Conservation (phyloP, 1,140 invertebrate genomes). For the Tetramorium alpestre region DNA sequence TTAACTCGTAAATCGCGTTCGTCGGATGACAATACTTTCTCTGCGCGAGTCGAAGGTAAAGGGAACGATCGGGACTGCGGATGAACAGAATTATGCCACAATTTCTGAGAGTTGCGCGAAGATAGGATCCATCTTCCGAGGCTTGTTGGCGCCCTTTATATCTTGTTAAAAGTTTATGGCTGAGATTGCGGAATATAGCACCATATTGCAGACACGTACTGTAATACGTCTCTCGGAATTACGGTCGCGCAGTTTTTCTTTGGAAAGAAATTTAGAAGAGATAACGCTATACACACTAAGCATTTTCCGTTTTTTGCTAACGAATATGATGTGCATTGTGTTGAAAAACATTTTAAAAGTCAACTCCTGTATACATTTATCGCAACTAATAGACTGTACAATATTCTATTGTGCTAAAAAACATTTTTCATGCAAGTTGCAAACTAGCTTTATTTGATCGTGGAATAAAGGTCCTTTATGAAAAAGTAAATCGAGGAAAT, state of each 20-base stretch:
- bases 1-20: conserved; percentile 15
- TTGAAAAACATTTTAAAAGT: background rate
- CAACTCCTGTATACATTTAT: background rate
- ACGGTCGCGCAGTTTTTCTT: background rate
- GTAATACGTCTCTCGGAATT: background rate
- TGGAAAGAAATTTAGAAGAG: background rate
- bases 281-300: background rate
- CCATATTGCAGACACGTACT: background rate
- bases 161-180: conserved; percentile 51
- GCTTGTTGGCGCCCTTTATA: conserved; percentile 1
- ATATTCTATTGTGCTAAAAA: background rate
- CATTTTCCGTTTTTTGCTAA: conserved; percentile 1
- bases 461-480: background rate
- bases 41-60: background rate
- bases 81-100: conserved; percentile 14
- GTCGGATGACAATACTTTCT: conserved; percentile 1
- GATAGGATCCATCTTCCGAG: conserved; percentile 11
- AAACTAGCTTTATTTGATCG: background rate
- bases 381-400: background rate
- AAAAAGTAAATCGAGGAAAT: background rate
- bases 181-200: conserved; percentile 2
- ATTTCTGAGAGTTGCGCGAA: conserved; percentile 2
- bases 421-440: conserved; percentile 1
- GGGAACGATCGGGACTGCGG: background rate
- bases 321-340: background rate